Evolutionary conservation across 2,797 vertebrate genomes (phyloP).

Genomic region (Anguilla obscura): DNA sequence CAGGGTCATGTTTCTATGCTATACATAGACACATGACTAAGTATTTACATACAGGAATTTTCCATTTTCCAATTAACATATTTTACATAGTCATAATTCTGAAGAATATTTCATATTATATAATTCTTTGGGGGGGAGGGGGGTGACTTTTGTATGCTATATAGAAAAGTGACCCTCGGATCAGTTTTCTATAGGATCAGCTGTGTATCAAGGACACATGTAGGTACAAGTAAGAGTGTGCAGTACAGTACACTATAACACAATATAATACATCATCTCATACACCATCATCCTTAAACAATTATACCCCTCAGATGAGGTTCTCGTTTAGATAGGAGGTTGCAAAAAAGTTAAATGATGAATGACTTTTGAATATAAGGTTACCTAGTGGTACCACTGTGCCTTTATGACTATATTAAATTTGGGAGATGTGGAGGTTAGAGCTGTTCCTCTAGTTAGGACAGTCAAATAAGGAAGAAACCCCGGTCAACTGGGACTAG

Average conservation of each 20-base stretch:
- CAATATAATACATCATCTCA: not conserved
- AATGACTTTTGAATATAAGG: not conserved
- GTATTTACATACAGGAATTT: not conserved
- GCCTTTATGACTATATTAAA: not conserved
- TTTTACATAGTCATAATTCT: not conserved
- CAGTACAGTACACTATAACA: not conserved
- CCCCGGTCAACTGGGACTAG: not conserved
- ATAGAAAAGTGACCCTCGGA: not conserved
- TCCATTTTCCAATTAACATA: not conserved
- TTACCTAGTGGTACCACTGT: not conserved
- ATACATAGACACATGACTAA: not conserved
- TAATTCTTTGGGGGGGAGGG: not conserved
- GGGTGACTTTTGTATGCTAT: not conserved
- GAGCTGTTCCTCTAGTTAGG: not conserved
- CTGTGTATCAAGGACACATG: not conserved
- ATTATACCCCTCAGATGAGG: not conserved
- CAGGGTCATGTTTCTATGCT: not conserved
- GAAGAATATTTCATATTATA: not conserved
- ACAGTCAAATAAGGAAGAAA: not conserved
- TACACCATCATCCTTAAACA: not conserved
- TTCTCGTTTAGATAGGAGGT: not conserved
- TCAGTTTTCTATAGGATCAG: not conserved
- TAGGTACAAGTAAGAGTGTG: not conserved
- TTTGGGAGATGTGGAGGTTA: not conserved
- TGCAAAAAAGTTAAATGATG: not conserved